Evolutionary conservation across 2,113 vertebrate species (phyloP).

Genomic region (Nyctereutes procyonoides): DNA sequence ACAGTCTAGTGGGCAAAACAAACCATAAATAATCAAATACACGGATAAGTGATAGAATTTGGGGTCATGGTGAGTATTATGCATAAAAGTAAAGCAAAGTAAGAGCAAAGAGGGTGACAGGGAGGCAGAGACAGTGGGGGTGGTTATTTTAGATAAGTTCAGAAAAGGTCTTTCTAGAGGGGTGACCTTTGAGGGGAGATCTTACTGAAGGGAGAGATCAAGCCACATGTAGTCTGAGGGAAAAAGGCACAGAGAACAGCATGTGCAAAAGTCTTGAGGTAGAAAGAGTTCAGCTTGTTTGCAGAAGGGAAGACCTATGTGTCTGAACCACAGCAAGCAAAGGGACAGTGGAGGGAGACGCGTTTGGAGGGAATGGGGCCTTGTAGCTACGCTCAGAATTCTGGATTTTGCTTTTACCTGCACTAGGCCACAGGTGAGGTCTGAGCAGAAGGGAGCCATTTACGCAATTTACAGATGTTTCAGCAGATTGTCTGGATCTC

Average conservation of each 20-base stretch:
- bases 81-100: background rate
- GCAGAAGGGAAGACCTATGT: background rate
- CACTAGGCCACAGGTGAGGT: background rate
- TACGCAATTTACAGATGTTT: background rate
- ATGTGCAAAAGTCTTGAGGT: background rate
- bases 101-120: background rate
- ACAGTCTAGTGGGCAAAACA: background rate
- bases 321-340: background rate
- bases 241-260: background rate
- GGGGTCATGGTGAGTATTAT: background rate
- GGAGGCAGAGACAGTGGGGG: background rate
- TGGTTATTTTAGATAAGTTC: background rate
- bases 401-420: background rate
- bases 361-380: background rate
- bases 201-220: background rate
- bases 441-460: background rate
- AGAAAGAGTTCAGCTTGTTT: background rate
- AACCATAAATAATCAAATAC: background rate
- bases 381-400: background rate
- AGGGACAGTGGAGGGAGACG: background rate
- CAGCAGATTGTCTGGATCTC: background rate
- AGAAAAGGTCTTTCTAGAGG: background rate
- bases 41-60: background rate
- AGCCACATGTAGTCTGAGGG: background rate
- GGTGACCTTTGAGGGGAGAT: no score